Conservation (phyloP, 23 tunicate genomes). For the Aplidium turbinatum region DNA sequence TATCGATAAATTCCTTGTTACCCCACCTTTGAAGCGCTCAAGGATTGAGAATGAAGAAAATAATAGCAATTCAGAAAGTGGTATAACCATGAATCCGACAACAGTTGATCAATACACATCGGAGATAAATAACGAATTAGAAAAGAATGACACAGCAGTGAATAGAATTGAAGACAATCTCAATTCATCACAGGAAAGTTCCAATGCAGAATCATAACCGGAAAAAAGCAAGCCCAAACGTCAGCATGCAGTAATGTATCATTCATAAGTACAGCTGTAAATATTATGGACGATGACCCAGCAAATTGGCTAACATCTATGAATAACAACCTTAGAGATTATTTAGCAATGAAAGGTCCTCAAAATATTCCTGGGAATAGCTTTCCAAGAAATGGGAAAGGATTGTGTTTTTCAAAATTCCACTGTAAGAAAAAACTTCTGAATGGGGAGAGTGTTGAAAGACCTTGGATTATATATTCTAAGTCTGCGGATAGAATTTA, state of each 20-base stretch:
- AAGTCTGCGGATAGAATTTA: constrained; percentile 31
- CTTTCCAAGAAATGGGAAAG: constrained; percentile 34
- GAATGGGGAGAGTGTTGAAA: constrained; percentile 35
- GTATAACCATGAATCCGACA: too few relatives aligned
- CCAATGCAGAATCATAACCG: too few relatives aligned
- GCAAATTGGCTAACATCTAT: too few relatives aligned
- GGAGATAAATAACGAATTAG: too few relatives aligned
- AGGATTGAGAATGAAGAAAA: constrained; percentile 23
- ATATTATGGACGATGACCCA: too few relatives aligned
- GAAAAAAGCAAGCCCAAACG: too few relatives aligned
- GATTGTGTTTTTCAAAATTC: constrained; percentile 25
- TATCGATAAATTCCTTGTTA: constrained; percentile 20
- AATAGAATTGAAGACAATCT: constrained; percentile 1
- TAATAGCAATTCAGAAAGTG: constrained; percentile 4
- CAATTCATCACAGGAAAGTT: neutral
- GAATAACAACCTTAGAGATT: too few relatives aligned
- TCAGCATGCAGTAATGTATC: too few relatives aligned
- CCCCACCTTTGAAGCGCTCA: constrained; percentile 13
- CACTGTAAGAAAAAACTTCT: constrained; percentile 32
- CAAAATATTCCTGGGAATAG: constrained; percentile 11
- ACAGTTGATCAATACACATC: too few relatives aligned
- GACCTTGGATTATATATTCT: constrained; percentile 40
- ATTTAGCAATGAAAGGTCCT: constrained; percentile 16
- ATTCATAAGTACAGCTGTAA: too few relatives aligned
- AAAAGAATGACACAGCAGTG: too few relatives aligned